Evolutionary conservation across 1,140 invertebrate species (phyloP).

Genomic region (Drosophila arawakana): DNA sequence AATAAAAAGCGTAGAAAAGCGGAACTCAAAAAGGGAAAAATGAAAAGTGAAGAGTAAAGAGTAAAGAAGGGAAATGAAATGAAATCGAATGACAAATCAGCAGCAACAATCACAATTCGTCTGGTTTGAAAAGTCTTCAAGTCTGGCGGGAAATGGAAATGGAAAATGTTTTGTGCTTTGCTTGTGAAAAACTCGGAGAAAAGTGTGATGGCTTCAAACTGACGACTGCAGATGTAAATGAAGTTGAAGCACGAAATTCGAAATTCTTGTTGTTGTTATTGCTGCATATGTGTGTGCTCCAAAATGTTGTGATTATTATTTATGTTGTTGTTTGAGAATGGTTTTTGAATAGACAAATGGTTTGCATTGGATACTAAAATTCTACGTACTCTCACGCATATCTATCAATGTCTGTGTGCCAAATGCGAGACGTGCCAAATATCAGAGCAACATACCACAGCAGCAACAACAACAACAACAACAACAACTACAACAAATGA

Average conservation of each 20-base stretch:
- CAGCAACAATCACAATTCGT: slow-evolving; percentile 50
- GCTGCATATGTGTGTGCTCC: slow-evolving; percentile 2
- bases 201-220: background rate
- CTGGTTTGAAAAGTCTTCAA: slow-evolving; percentile 37
- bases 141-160: slow-evolving; percentile 6
- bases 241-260: background rate
- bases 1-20: slow-evolving; percentile 21
- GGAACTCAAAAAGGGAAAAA: background rate
- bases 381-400: slow-evolving; percentile 9
- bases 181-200: background rate
- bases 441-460: slow-evolving; percentile 61
- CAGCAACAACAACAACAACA: slow-evolving; percentile 17
- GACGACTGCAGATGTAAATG: background rate
- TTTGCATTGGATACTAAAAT: slow-evolving; percentile 32
- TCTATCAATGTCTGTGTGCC: slow-evolving; percentile 19
- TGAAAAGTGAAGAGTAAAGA: background rate
- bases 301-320: slow-evolving; percentile 39
- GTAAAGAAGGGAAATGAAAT: slow-evolving; percentile 2
- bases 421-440: slow-evolving; percentile 72
- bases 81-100: slow-evolving; percentile 68
- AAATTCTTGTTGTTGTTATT: background rate
- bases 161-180: background rate
- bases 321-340: slow-evolving; percentile 47
- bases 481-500: slow-evolving; percentile 27
- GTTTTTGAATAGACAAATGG: slow-evolving; percentile 36